phyloP scores from a whole-genome alignment of 1,140 invertebrate genomes.

The Caenorhabditis tropicalis region DNA sequence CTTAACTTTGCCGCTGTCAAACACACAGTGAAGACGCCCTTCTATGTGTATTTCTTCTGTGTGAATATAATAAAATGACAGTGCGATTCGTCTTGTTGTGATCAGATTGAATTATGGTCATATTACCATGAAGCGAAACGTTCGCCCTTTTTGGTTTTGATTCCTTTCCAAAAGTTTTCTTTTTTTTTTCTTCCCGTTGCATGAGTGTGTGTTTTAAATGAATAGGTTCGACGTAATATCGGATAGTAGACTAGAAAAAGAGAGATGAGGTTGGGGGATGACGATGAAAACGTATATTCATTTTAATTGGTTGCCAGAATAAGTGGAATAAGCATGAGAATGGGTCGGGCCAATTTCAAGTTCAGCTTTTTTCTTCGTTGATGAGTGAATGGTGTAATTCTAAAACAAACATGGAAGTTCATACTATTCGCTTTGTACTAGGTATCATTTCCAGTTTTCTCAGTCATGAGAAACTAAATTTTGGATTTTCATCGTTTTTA shows the following conservation, averaged over 20 bases:
- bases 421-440: no score
- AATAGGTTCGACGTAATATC: constrained; percentile 9
- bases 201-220: constrained; percentile 6
- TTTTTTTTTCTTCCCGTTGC: background rate
- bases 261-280: constrained; percentile 33
- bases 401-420: constrained; percentile 31
- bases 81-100: background rate
- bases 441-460: no score
- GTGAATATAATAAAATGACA: constrained; percentile 37
- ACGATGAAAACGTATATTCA: constrained; percentile 13
- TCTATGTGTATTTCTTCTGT: background rate
- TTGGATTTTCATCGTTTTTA: no score
- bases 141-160: background rate
- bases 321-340: constrained; percentile 40
- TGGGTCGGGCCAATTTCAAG: background rate
- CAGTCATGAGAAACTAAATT: no score
- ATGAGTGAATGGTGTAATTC: background rate
- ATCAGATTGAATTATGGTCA: constrained; percentile 39
- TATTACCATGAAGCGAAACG: background rate
- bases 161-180: background rate
- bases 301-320: constrained; percentile 43
- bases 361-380: background rate
- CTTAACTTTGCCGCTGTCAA: constrained; percentile 30
- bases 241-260: background rate
- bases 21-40: constrained; percentile 19